Conservation (phyloP, 2,888 invertebrate genomes). For the Glyphotaelius pellucidus region DNA sequence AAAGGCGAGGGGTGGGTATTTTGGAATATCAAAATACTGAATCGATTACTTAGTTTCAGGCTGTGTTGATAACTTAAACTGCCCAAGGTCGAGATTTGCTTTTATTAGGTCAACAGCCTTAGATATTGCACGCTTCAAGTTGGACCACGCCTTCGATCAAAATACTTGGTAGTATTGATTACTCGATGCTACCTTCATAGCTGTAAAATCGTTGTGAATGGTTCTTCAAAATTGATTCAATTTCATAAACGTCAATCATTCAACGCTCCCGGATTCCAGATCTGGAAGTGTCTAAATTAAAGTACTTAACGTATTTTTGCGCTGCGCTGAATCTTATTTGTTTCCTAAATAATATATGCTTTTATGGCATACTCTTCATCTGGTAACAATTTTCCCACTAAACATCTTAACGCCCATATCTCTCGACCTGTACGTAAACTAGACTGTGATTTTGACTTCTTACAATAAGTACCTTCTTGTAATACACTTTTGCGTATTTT, state of each 20-base stretch:
- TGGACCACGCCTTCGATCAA: neutral
- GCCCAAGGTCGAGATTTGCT: neutral
- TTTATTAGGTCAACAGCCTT: neutral
- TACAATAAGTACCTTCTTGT: too few species aligned
- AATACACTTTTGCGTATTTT: too few species aligned
- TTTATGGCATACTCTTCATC: neutral
- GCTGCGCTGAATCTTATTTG: neutral
- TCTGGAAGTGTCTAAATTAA: neutral
- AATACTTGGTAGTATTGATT: neutral
- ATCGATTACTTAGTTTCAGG: conserved; percentile 6
- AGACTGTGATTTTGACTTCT: too few species aligned
- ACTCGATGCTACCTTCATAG: neutral
- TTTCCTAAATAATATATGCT: neutral
- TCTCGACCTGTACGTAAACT: too few species aligned
- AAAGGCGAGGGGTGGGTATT: conserved; percentile 27
- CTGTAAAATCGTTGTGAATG: neutral
- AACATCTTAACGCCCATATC: too few species aligned
- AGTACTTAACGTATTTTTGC: neutral
- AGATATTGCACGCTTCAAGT: neutral
- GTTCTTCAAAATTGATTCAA: neutral
- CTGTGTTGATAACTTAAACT: conserved; percentile 7
- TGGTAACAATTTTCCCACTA: neutral
- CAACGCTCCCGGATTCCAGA: neutral
- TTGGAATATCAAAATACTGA: conserved; percentile 14
- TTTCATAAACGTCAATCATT: neutral